Evolutionary conservation across 2,113 vertebrate species (phyloP).

Genomic region (Neofelis nebulosa): DNA sequence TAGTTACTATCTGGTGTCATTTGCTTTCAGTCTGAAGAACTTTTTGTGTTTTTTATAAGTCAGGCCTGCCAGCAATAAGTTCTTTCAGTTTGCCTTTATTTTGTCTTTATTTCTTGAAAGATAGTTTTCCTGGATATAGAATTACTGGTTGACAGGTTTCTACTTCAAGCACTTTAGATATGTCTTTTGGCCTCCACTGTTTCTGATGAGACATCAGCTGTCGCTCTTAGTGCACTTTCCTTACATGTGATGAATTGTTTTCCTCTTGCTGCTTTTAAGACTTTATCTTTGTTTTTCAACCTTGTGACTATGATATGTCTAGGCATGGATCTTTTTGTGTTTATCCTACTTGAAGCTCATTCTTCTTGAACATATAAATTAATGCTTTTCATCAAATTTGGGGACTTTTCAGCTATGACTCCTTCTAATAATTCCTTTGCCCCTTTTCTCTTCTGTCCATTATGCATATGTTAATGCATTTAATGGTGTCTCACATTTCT

Average conservation of each 20-base stretch:
- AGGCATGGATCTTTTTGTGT: not conserved
- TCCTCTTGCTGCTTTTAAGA: not conserved
- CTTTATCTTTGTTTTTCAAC: not conserved
- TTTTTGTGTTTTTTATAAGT: not conserved
- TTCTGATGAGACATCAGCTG: not conserved
- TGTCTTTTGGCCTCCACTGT: not conserved
- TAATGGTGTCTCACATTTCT: not conserved
- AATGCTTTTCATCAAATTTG: not conserved
- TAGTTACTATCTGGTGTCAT: not conserved
- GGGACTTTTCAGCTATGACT: not conserved
- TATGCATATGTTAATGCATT: not conserved
- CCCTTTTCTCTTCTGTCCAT: not conserved
- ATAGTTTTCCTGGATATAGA: not conserved
- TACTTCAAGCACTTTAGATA: not conserved
- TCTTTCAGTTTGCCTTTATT: not conserved
- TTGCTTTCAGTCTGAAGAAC: not conserved
- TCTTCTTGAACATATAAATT: not conserved
- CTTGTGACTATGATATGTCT: not conserved
- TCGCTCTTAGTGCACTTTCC: not conserved
- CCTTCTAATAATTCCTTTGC: not conserved
- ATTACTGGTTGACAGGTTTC: not conserved
- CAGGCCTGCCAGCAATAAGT: not conserved
- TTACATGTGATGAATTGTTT: not conserved
- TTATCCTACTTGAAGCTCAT: not conserved
- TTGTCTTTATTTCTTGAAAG: not conserved